These are phyloP conservation scores for Drosophila prostipennis DNA, from an alignment of 2,888 invertebrate genomes.

Conservation along the genomic window DNA sequence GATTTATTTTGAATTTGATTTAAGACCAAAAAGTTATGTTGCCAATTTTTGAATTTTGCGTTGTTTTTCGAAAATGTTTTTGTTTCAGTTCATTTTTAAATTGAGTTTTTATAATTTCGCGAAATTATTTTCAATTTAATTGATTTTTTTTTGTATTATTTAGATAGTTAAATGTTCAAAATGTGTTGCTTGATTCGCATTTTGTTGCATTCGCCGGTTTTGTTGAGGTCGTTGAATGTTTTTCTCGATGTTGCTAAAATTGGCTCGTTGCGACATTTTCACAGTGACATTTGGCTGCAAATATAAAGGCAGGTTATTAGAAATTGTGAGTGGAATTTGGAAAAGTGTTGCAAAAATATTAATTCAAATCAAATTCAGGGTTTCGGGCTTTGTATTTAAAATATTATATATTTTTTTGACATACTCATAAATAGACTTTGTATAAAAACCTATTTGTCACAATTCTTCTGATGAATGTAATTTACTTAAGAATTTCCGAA, in stretches of 20 bases:
- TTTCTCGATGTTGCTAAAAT: conserved; percentile 42
- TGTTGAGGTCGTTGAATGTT: conserved; percentile 44
- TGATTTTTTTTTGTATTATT: conserved; percentile 8
- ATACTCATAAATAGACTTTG: too few species aligned
- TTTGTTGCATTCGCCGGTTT: conserved; percentile 54
- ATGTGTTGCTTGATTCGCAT: conserved; percentile 50
- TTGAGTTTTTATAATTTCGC: conserved; percentile 25
- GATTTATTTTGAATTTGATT: conserved; percentile 18
- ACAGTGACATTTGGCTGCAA: conserved; percentile 73
- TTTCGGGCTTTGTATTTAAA: not conserved
- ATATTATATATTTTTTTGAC: too few species aligned
- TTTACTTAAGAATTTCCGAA: not conserved
- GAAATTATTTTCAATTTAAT: conserved; percentile 24
- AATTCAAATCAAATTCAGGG: not conserved
- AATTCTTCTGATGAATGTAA: not conserved
- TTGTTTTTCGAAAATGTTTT: conserved; percentile 45
- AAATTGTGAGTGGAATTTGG: not conserved
- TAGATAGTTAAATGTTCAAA: conserved; percentile 69
- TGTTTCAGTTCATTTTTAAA: conserved; percentile 60
- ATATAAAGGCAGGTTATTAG: conserved; percentile 16
- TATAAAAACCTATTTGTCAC: too few species aligned
- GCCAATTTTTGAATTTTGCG: conserved; percentile 44
- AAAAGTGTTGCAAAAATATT: too few species aligned
- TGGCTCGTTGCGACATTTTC: conserved; percentile 66
- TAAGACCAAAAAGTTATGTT: conserved; percentile 38